These are phyloP conservation scores for Macheiramphus alcinus DNA, from an alignment of 2,113 vertebrate species.

Conservation along the genomic window DNA sequence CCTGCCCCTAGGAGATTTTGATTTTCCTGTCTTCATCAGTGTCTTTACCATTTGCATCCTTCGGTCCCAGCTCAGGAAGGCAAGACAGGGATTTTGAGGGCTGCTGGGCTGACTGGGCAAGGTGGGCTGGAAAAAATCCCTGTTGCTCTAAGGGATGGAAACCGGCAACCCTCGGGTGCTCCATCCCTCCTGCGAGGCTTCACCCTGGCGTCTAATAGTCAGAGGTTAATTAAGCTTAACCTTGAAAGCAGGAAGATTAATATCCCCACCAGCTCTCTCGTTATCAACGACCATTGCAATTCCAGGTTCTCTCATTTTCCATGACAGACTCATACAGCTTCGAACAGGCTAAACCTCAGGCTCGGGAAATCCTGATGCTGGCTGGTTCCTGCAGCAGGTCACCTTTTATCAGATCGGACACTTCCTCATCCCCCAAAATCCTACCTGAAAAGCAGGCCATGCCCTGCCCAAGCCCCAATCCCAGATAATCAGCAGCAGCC, in stretches of 20 bases:
- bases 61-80: not conserved
- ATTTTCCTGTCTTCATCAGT: not conserved
- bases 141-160: not conserved
- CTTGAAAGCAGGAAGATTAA: not conserved
- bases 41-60: not conserved
- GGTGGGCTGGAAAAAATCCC: not conserved
- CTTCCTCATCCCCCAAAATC: not conserved
- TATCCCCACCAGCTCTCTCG: not conserved
- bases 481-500: not conserved
- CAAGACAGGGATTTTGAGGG: accelerated
- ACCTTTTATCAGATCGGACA: not conserved
- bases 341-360: not conserved
- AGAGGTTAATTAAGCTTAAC: not conserved
- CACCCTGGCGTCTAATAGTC: not conserved
- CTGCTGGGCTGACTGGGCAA: not conserved
- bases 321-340: not conserved
- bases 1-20: not conserved
- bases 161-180: accelerated
- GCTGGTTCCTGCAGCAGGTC: not conserved
- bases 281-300: not conserved
- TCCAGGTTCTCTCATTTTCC: not conserved
- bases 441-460: not conserved
- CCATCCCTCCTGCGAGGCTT: not conserved
- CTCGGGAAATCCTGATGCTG: not conserved
- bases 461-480: not conserved